Base-by-base conservation (phyloP, 2,888 invertebrate species). In the Leptura quadrifasciata region DNA sequence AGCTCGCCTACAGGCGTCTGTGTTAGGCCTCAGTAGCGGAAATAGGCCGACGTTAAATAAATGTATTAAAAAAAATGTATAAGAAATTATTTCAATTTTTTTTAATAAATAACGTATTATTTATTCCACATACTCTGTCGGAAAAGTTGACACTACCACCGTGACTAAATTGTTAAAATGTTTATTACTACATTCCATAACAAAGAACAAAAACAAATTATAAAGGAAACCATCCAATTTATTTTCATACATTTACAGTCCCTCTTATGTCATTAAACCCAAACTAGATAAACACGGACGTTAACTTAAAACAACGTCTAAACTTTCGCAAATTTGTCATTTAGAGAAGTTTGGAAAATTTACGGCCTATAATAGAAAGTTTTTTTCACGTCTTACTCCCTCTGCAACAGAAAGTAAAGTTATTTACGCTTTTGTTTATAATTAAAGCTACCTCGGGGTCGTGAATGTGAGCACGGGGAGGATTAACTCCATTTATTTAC, bases 401-500 rank as follows among this genome's bases (percentile, higher is more conserved):
- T 57, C 8, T 20, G n/a, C 20, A 24, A 39, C 69, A 2, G n/a
- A 65, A 39, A 21, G 35, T 9, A 65, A 6, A 8, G 65, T 54
- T 65, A 10, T 64, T 64, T 15, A 21, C 15, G 47, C 24, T 68
- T 68, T 61, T 74, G 74, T 68, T 24, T 20, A 68, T 68, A 74
- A 74, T 63, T 74, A 68, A 18, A 47, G 35, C 21, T 21, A 21
- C 39, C 21, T 17, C 39, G 55, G 47, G 65, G 61, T 72, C 72
- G 67, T 60, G 72, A 75, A 60, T 27, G 24, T 24, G 61, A 18
- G 39, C 3, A 4, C 39, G 8, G 76, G 61, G 55, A 55, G 77
- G 75, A 79, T 76, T 80, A 79, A 80, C 75, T 77, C 76, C 77
- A 79, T 80, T 80, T 77, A 76, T 80, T 79, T 65, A 76, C 76